A percentile compares a stretch with the other conserved stretches of the same genome.
phyloP scores from a whole-genome alignment of 2,797 vertebrate species.

The Naso thynnoides region DNA sequence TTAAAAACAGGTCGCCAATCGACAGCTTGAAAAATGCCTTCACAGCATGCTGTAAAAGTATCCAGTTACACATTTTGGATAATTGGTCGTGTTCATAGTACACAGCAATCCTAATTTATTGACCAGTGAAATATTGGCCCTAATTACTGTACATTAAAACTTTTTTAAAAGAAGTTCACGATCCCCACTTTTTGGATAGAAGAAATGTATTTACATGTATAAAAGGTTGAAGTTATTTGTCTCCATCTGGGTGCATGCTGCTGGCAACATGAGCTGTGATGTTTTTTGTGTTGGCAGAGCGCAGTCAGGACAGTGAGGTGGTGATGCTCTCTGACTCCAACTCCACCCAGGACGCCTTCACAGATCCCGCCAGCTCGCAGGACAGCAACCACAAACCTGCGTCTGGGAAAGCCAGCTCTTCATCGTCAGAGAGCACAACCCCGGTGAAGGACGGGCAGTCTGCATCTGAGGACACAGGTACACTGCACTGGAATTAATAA shows the following conservation, averaged over 20 bases:
- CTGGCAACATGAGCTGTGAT: slow-evolving; percentile 53
- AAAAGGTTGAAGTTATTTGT: slow-evolving; percentile 23
- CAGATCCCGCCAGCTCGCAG: slow-evolving; percentile 91
- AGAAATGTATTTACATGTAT: background rate
- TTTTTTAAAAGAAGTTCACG: background rate
- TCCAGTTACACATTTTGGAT: slow-evolving; percentile 18
- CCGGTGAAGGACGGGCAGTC: slow-evolving; percentile 85
- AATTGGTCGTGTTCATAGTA: slow-evolving; percentile 18
- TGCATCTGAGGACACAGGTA: slow-evolving; percentile 89
- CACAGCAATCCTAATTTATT: slow-evolving; percentile 11
- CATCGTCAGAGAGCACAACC: slow-evolving; percentile 82
- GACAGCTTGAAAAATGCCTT: slow-evolving; percentile 27
- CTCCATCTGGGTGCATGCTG: slow-evolving; percentile 6
- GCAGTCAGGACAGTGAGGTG: slow-evolving; percentile 96
- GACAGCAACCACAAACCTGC: slow-evolving; percentile 90
- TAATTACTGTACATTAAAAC: background rate
- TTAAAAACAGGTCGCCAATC: slow-evolving; percentile 28
- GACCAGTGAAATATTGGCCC: background rate
- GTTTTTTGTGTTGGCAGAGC: slow-evolving; percentile 84
- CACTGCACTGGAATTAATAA: background rate
- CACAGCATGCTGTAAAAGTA: slow-evolving; percentile 31
- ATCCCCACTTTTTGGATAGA: slow-evolving; percentile 8
- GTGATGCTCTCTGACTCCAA: slow-evolving; percentile 96
- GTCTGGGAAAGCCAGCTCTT: slow-evolving; percentile 84
- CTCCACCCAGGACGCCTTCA: slow-evolving; percentile 97